phyloP scores from a whole-genome alignment of 2,113 vertebrate species.

The Alethe diademata region DNA sequence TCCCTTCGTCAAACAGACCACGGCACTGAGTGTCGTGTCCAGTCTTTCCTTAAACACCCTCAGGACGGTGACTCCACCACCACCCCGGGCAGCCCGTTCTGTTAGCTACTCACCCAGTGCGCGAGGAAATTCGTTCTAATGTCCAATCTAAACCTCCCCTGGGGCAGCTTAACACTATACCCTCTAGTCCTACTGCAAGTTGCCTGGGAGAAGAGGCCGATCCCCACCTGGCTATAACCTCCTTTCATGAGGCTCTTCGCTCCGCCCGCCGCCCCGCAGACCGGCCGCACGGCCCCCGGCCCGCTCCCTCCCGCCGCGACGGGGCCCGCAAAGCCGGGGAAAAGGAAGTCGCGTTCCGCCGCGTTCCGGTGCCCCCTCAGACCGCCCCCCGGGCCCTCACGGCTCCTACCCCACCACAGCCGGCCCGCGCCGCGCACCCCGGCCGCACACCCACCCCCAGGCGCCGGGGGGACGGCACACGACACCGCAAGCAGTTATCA shows the following conservation, averaged over 20 bases:
- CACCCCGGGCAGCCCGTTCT: not conserved
- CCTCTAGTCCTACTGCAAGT: not conserved
- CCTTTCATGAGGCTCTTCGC: not conserved
- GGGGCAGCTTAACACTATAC: not conserved
- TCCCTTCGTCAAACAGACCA: not conserved
- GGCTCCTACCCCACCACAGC: not conserved
- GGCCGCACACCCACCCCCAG: too few species aligned
- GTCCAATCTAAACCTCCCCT: not conserved
- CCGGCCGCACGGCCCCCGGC: not conserved
- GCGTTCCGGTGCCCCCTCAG: not conserved
- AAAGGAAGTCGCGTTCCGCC: not conserved
- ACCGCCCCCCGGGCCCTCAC: not conserved
- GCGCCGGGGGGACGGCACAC: too few species aligned
- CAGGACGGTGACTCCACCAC: not conserved
- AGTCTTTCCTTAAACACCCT: not conserved
- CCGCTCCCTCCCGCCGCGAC: not conserved
- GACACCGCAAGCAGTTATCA: too few species aligned
- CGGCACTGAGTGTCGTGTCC: not conserved
- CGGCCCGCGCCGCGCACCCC: not conserved
- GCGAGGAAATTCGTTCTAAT: not conserved
- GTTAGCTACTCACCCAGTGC: not conserved
- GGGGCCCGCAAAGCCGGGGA: not conserved
- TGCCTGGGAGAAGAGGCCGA: not conserved
- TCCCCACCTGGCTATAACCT: not conserved
- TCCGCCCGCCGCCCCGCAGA: not conserved